A percentile compares a stretch with the other conserved stretches of the same genome.
phyloP scores from a whole-genome alignment of 2,113 vertebrate species.

The Psettodes erumei region DNA sequence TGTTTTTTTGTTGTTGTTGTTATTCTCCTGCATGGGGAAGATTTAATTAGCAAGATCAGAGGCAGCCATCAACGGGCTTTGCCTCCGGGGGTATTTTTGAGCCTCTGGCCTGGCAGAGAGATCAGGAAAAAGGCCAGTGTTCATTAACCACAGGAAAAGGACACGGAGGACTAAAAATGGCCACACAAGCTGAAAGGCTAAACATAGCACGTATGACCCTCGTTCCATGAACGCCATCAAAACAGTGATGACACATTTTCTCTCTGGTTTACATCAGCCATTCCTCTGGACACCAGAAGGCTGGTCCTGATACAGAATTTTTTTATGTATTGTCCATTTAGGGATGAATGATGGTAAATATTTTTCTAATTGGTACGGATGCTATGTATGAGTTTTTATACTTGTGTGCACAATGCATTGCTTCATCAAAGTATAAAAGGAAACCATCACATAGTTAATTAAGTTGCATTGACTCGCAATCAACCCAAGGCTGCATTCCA shows the following conservation, averaged over 20 bases:
- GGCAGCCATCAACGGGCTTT: conserved; percentile 54
- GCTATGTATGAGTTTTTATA: neutral
- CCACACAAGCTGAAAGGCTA: conserved; percentile 61
- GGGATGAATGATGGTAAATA: neutral
- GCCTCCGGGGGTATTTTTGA: conserved; percentile 67
- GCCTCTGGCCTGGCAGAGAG: conserved; percentile 49
- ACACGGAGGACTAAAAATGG: conserved; percentile 67
- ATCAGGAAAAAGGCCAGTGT: conserved; percentile 62
- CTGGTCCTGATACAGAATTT: neutral
- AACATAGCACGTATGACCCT: conserved; percentile 55
- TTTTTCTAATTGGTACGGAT: neutral
- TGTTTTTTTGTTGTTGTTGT: conserved; percentile 49
- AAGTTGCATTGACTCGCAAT: conserved; percentile 16
- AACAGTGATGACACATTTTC: conserved; percentile 68
- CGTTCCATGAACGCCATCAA: conserved; percentile 48
- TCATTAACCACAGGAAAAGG: conserved; percentile 70
- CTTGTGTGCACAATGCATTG: neutral
- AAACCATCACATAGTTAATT: conserved; percentile 3
- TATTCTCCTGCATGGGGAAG: conserved; percentile 31
- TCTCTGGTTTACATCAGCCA: conserved; percentile 57
- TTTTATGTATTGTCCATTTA: conserved; percentile 12
- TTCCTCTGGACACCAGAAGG: conserved; percentile 14
- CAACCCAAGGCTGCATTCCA: neutral
- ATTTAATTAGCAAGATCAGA: conserved; percentile 67
- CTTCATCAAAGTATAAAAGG: conserved; percentile 7